Conservation (phyloP, 2,797 vertebrate genomes). For the Leuciscus waleckii region DNA sequence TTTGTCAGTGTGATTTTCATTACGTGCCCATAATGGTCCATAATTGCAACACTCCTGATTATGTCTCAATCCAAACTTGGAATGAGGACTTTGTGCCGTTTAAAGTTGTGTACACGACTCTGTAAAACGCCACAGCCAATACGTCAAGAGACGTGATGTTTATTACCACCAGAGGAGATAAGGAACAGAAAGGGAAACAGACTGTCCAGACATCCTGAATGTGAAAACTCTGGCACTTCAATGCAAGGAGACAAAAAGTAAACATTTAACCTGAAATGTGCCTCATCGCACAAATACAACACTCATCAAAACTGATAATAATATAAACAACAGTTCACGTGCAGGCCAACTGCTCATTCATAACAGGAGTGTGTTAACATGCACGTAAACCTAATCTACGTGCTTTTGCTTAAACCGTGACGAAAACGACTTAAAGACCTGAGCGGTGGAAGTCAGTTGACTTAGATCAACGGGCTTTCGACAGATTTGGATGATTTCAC, state of each 20-base stretch:
- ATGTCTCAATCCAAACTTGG: constrained; percentile 23
- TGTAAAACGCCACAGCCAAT: not conserved
- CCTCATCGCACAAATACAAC: constrained; percentile 6
- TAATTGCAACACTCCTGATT: constrained; percentile 17
- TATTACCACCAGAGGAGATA: constrained; percentile 4
- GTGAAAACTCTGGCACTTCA: not conserved
- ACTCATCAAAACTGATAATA: not conserved
- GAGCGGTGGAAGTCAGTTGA: constrained; percentile 44
- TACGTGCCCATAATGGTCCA: not conserved
- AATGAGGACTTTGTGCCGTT: constrained; percentile 14
- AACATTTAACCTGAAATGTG: not conserved
- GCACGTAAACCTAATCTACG: not conserved
- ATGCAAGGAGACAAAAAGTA: not conserved
- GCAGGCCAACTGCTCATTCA: not conserved
- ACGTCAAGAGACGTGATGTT: not conserved
- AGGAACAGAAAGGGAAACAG: not conserved
- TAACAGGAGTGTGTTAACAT: not conserved
- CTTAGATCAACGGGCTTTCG: constrained; percentile 37
- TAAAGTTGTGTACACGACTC: not conserved
- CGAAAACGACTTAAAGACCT: not conserved
- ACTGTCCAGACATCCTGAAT: constrained; percentile 1
- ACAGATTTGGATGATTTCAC: constrained; percentile 35
- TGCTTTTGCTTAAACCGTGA: not conserved
- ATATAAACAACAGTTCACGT: constrained; percentile 5
- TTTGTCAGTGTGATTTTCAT: constrained; percentile 14